Percentiles rank a stretch among this genome's conserved stretches.
Conservation (phyloP, 2,797 vertebrate genomes). For the Steatocranus sp. region DNA sequence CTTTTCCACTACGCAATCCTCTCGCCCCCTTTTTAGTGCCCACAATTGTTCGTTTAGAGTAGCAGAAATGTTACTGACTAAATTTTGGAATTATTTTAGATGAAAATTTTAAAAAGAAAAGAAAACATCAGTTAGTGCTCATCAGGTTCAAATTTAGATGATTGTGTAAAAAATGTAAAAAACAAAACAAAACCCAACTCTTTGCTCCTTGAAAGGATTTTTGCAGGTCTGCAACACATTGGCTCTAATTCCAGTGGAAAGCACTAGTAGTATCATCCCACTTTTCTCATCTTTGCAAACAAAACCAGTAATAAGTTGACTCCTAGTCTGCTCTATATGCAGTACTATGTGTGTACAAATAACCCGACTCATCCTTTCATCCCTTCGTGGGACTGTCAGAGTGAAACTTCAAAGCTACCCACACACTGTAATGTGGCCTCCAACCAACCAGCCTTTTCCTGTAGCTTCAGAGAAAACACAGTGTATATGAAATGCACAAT, state of each 20-base stretch:
- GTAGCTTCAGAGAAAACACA: neutral
- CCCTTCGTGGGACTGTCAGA: neutral
- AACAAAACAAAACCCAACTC: neutral
- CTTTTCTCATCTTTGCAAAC: neutral
- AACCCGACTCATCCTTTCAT: slow-evolving; percentile 31
- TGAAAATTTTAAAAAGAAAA: neutral
- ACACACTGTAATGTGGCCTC: neutral
- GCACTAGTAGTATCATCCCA: neutral
- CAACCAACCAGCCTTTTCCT: neutral
- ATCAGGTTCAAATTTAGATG: neutral
- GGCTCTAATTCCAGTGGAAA: neutral
- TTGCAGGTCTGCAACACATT: neutral
- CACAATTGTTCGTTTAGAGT: neutral
- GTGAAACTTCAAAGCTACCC: slow-evolving; percentile 26
- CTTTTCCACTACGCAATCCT: neutral
- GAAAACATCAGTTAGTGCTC: neutral
- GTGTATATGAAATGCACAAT: neutral
- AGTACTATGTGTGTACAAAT: slow-evolving; percentile 8
- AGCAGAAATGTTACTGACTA: neutral
- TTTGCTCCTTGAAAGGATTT: neutral
- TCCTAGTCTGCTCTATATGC: slow-evolving; percentile 12
- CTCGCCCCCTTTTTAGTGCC: neutral
- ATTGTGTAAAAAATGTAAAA: neutral
- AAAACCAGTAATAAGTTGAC: neutral
- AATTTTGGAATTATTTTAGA: neutral